Conservation (phyloP, 2,888 invertebrate genomes). For the Quadriops clusia region DNA sequence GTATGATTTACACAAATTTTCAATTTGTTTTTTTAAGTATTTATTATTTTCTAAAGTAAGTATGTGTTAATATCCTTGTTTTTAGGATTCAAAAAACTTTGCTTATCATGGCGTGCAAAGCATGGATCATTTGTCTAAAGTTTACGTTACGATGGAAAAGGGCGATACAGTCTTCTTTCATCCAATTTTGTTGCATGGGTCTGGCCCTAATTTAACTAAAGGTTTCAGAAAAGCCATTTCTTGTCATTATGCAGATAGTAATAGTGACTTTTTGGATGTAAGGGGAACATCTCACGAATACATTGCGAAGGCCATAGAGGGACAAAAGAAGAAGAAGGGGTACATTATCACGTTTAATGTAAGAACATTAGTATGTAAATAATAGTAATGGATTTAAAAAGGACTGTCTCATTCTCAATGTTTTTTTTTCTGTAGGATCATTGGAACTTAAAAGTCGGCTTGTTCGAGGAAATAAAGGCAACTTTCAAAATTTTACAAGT, state of each 20-base stretch:
- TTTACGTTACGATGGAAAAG: constrained; percentile 62
- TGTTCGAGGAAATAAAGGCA: constrained; percentile 31
- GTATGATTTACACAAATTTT: constrained; percentile 35
- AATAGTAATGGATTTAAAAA: too few species aligned
- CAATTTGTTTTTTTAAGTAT: constrained; percentile 1
- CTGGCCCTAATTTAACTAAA: constrained; percentile 63
- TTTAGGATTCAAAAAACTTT: constrained; percentile 43
- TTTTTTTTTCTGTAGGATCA: too few species aligned
- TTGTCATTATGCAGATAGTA: constrained; percentile 64
- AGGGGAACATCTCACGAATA: constrained; percentile 49
- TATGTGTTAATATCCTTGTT: constrained; percentile 9
- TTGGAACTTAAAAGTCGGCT: constrained; percentile 27
- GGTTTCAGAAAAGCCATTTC: constrained; percentile 66
- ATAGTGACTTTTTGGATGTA: constrained; percentile 58
- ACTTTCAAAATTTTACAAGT: constrained; percentile 23
- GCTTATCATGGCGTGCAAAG: constrained; percentile 54
- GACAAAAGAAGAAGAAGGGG: constrained; percentile 20
- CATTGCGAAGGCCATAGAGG: constrained; percentile 46
- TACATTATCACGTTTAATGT: constrained; percentile 2
- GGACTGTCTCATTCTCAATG: too few species aligned
- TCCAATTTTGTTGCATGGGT: constrained; percentile 72
- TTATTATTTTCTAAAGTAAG: too few species aligned
- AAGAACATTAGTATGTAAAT: too few species aligned
- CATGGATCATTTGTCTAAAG: constrained; percentile 36
- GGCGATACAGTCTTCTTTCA: constrained; percentile 84